phyloP scores from a whole-genome alignment of 2,888 invertebrate species.

The Andrena chrysosceles region DNA sequence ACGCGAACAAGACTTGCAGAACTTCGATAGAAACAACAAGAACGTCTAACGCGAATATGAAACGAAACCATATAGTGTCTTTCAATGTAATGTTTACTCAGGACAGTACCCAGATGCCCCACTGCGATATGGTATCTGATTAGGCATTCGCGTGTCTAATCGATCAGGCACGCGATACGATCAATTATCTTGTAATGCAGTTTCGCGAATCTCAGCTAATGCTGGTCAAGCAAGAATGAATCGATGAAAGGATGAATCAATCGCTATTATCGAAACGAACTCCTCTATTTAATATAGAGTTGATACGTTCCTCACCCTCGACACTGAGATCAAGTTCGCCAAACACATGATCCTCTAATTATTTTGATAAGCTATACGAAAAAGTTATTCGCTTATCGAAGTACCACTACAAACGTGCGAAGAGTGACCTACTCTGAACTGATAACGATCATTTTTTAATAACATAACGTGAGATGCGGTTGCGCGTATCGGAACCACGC shows the following conservation, averaged over 20 bases:
- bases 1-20: neutral
- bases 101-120: neutral
- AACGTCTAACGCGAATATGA: neutral
- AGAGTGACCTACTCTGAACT: neutral
- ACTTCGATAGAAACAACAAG: neutral
- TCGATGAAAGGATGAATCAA: no score
- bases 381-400: slow-evolving; percentile 6
- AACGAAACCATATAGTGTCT: neutral
- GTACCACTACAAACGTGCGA: neutral
- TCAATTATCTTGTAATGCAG: neutral
- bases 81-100: neutral
- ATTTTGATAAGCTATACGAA: neutral
- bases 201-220: neutral
- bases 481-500: neutral
- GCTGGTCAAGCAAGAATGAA: neutral
- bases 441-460: slow-evolving; percentile 4
- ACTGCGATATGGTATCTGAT: no score
- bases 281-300: no score
- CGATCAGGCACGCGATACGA: neutral
- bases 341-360: neutral
- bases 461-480: neutral
- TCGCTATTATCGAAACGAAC: neutral
- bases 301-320: no score
- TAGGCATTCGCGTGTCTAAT: neutral
- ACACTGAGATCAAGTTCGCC: neutral